Evolutionary conservation across 2,888 invertebrate genomes (phyloP).

Genomic region (Spatulosminthurus flaviceps): DNA sequence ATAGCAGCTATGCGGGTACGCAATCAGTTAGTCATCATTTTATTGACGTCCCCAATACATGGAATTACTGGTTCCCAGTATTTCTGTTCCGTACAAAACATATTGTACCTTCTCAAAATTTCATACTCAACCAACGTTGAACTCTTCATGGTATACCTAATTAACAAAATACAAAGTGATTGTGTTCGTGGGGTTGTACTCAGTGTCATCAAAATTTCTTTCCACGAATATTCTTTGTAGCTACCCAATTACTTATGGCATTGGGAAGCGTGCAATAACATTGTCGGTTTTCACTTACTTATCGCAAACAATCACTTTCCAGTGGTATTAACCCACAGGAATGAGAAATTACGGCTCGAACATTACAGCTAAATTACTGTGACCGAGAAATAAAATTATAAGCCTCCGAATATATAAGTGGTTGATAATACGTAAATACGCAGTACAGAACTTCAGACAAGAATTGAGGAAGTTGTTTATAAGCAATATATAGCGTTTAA

Average conservation of each 20-base stretch:
- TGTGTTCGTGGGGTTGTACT: not conserved
- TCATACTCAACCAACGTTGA: not conserved
- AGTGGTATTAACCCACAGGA: not conserved
- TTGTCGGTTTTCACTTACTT: not conserved
- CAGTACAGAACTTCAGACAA: not conserved
- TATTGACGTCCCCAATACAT: not conserved
- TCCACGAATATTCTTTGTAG: not conserved
- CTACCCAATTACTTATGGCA: not conserved
- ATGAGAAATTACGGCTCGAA: not conserved
- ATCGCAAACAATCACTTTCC: not conserved
- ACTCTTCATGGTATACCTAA: not conserved
- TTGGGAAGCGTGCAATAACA: not conserved
- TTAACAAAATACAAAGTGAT: not conserved
- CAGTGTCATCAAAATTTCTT: not conserved
- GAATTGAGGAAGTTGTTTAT: not conserved
- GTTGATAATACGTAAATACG: not conserved
- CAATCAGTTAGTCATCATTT: not conserved
- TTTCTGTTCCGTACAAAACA: not conserved
- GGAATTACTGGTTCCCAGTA: not conserved
- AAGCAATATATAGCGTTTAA: not conserved
- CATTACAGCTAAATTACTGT: not conserved
- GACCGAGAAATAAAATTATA: not conserved
- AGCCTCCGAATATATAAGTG: slow-evolving; percentile 6
- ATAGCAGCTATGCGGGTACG: not conserved
- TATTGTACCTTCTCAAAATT: not conserved